These are phyloP conservation scores for Oryctolagus cuniculus DNA, from an alignment of 2,113 vertebrate genomes.

Conservation along the genomic window DNA sequence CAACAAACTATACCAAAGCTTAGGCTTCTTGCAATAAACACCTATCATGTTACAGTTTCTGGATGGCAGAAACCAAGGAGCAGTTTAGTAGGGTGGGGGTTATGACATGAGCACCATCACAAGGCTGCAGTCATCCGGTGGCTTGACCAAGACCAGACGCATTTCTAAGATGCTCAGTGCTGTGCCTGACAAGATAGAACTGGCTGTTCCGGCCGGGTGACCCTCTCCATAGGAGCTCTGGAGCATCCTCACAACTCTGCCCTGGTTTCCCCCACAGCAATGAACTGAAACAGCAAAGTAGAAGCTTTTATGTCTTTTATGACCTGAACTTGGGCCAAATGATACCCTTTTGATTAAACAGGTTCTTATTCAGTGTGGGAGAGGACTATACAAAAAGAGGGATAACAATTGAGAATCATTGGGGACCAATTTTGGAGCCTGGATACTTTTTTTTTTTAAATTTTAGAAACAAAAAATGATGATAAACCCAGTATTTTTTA, in stretches of 20 bases:
- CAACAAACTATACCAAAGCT: background rate
- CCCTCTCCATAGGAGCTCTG: background rate
- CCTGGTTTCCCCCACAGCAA: background rate
- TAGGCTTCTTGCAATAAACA: background rate
- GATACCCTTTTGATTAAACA: accelerated
- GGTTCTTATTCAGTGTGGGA: background rate
- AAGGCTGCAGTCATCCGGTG: background rate
- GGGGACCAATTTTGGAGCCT: background rate
- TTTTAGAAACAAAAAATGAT: background rate
- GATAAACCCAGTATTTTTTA: background rate
- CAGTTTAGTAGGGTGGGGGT: background rate
- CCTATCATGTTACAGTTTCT: background rate
- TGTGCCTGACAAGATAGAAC: accelerated
- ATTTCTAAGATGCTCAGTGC: background rate
- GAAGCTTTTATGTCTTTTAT: background rate
- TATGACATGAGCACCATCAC: accelerated
- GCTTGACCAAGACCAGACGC: background rate
- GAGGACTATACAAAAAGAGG: background rate
- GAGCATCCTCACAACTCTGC: background rate
- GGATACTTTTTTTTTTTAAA: background rate
- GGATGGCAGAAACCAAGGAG: background rate
- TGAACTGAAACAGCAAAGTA: background rate
- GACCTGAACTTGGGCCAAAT: background rate
- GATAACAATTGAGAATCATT: no score
- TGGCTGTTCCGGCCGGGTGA: background rate